A percentile compares a stretch with the other conserved stretches of the same genome.
phyloP scores from a whole-genome alignment of 2,113 vertebrate genomes.

The Dasyprocta punctata region DNA sequence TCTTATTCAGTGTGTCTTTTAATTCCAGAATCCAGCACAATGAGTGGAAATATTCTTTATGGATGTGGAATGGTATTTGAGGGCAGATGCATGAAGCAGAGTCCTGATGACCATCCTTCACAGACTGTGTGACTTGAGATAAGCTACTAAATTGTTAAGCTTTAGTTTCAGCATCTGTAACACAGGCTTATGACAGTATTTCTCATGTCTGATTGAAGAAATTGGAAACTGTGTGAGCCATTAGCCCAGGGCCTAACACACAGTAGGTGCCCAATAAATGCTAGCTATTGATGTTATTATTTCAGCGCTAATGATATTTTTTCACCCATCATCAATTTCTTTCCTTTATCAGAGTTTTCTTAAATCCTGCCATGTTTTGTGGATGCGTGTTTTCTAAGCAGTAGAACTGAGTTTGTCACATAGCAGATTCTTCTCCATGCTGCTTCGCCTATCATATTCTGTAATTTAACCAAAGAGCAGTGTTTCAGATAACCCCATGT shows the following conservation, averaged over 20 bases:
- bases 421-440: not conserved
- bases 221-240: not conserved
- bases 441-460: not conserved
- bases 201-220: not conserved
- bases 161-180: not conserved
- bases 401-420: not conserved
- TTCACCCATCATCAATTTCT: not conserved
- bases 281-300: not conserved
- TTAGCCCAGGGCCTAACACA: too few species aligned
- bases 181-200: too few species aligned
- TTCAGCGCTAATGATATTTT: not conserved
- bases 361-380: not conserved
- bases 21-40: not conserved
- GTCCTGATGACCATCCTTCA: not conserved
- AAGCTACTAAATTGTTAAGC: not conserved
- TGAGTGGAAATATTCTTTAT: not conserved
- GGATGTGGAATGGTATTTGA: not conserved
- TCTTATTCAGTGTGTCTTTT: not conserved
- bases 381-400: not conserved
- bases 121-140: not conserved
- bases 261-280: not conserved
- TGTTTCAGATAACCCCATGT: fast-evolving
- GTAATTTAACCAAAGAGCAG: not conserved
- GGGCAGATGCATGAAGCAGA: not conserved
- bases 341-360: not conserved